Evolutionary conservation across 2,113 vertebrate genomes (phyloP).

Genomic region (Urocolius indicus): DNA sequence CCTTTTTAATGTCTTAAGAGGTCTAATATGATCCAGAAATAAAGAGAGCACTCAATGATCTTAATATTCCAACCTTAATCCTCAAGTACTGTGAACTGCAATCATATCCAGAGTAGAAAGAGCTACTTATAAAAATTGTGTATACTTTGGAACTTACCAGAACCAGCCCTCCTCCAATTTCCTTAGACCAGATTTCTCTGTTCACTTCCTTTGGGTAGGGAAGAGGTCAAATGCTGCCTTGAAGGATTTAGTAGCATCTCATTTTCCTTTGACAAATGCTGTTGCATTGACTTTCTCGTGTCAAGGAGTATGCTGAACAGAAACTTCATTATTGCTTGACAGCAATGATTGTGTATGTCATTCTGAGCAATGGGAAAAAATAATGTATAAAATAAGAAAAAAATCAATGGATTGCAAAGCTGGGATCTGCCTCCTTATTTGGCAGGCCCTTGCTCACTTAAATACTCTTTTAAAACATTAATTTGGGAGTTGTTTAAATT

Average conservation of each 20-base stretch:
- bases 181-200: background rate
- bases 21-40: background rate
- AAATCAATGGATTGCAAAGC: background rate
- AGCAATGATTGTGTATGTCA: background rate
- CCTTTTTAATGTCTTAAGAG: background rate
- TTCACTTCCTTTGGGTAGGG: background rate
- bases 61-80: background rate
- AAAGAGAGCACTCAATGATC: background rate
- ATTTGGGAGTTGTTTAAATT: background rate
- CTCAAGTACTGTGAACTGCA: background rate
- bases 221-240: background rate
- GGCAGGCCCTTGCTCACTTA: background rate
- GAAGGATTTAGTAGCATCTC: background rate
- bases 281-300: background rate
- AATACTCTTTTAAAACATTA: background rate
- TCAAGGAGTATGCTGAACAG: background rate
- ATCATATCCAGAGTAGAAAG: background rate
- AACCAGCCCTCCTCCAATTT: background rate
- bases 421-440: background rate
- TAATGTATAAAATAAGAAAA: background rate
- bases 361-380: background rate
- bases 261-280: constrained; percentile 32
- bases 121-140: background rate
- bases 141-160: background rate
- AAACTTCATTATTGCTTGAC: constrained; percentile 31